Conservation (phyloP, 2,888 invertebrate genomes). For the Leptopilina drosophilae region DNA sequence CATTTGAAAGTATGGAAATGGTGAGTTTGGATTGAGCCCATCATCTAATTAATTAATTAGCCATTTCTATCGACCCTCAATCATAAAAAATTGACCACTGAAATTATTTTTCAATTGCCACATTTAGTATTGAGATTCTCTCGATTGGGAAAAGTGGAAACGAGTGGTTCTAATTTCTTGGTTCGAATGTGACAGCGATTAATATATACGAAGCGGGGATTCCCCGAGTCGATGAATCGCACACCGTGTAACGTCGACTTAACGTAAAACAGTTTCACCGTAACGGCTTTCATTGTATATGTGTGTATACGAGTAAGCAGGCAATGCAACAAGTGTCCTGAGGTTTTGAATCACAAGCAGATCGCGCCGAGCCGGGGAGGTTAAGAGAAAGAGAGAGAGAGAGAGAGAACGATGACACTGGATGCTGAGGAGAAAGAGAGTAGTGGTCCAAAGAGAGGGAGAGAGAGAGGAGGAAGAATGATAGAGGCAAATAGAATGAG, state of each 20-base stretch:
- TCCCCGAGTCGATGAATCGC: constrained; percentile 66
- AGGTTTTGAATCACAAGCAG: constrained; percentile 78
- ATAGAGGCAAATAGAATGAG: constrained; percentile 50
- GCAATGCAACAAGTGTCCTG: constrained; percentile 77
- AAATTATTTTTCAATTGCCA: no score
- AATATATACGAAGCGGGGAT: constrained; percentile 45
- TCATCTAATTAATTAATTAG: no score
- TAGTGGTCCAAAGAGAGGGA: constrained; percentile 48
- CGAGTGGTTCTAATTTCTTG: constrained; percentile 57
- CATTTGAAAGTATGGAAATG: no score
- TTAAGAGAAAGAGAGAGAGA: constrained; percentile 38
- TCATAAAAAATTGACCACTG: no score
- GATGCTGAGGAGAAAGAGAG: constrained; percentile 41
- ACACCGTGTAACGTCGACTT: constrained; percentile 63
- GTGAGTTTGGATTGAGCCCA: no score
- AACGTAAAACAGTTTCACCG: constrained; percentile 62
- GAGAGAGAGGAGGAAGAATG: constrained; percentile 51
- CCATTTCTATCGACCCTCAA: no score
- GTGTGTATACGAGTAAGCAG: constrained; percentile 67
- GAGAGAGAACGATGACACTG: constrained; percentile 49
- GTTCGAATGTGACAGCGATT: constrained; percentile 46
- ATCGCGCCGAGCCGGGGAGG: constrained; percentile 69
- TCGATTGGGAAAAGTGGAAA: not conserved
- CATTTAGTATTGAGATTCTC: no score
- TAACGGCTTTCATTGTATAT: constrained; percentile 28